phyloP scores from a whole-genome alignment of 2,888 invertebrate genomes.

The Colostygia pectinataria region DNA sequence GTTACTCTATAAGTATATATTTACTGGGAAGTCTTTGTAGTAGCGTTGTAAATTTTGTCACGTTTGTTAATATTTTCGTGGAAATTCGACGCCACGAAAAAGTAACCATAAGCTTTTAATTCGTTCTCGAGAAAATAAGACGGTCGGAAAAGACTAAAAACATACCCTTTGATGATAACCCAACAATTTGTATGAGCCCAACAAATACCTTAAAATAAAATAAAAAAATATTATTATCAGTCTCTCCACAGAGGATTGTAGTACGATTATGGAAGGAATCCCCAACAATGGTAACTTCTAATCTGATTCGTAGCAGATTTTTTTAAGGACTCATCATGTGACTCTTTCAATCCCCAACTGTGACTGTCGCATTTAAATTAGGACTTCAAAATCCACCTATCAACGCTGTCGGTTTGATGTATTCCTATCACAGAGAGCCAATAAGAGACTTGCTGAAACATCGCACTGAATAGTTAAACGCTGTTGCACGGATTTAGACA shows the following conservation, averaged over 20 bases:
- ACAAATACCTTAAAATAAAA: too few relatives aligned
- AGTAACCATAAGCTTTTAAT: too few relatives aligned
- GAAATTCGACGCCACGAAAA: not conserved
- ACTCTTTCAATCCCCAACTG: too few relatives aligned
- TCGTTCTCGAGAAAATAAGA: not conserved
- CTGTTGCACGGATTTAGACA: conserved; percentile 52
- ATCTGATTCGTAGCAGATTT: too few relatives aligned
- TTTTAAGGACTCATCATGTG: too few relatives aligned
- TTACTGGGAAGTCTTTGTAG: conserved; percentile 11
- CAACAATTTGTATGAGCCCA: too few relatives aligned
- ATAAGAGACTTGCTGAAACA: conserved; percentile 42
- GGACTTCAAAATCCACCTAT: not conserved
- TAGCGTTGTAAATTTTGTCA: not conserved
- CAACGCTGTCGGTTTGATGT: not conserved
- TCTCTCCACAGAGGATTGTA: too few relatives aligned
- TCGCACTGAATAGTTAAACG: conserved; percentile 55
- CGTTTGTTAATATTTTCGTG: not conserved
- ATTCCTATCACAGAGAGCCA: conserved; percentile 3
- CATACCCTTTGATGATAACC: too few relatives aligned
- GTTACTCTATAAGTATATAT: conserved; percentile 18
- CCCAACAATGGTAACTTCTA: too few relatives aligned
- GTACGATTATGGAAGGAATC: too few relatives aligned
- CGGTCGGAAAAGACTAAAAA: not conserved
- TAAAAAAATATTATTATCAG: too few relatives aligned
- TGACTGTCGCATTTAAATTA: not conserved